phyloP scores from a whole-genome alignment of 2,797 vertebrate species.

The Xyrichtys novacula region DNA sequence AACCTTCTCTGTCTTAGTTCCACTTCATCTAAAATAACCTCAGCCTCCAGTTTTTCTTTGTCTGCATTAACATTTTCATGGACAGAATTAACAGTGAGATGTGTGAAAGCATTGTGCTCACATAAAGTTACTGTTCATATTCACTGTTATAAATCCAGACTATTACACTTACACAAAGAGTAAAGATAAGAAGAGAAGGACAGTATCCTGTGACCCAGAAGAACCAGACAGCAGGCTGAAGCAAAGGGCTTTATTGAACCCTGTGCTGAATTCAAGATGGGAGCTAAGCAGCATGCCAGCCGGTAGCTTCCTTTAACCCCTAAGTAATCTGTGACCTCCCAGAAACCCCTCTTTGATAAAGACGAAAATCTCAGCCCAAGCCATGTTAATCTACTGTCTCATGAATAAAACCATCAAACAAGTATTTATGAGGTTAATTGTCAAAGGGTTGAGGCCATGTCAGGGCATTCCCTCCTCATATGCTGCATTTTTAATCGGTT shows the following conservation, averaged over 20 bases:
- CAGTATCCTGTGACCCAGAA: neutral
- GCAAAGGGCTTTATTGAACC: conserved; percentile 20
- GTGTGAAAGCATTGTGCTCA: too few relatives aligned
- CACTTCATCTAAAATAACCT: too few relatives aligned
- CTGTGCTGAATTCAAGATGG: conserved; percentile 5
- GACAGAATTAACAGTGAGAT: too few relatives aligned
- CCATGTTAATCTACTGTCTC: neutral
- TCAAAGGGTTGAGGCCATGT: conserved; percentile 28
- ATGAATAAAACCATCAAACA: conserved; percentile 20
- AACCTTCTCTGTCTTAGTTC: too few relatives aligned
- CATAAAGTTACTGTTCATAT: too few relatives aligned
- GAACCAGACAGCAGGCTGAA: neutral
- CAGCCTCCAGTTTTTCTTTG: too few relatives aligned
- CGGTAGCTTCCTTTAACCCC: conserved; percentile 35
- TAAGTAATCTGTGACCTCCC: conserved; percentile 37
- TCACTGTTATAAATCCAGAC: too few relatives aligned
- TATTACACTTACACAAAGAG: too few relatives aligned
- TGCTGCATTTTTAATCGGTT: neutral
- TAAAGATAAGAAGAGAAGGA: neutral
- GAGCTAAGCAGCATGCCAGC: conserved; percentile 11
- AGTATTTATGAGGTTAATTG: conserved; percentile 35
- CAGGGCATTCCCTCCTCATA: conserved; percentile 6
- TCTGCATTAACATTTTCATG: too few relatives aligned
- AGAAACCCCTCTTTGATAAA: conserved; percentile 14
- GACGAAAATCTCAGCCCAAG: neutral